Percentiles rank a stretch among this genome's conserved stretches.
Conservation (phyloP, 1,140 invertebrate genomes). For the Drosophila sucinea region DNA sequence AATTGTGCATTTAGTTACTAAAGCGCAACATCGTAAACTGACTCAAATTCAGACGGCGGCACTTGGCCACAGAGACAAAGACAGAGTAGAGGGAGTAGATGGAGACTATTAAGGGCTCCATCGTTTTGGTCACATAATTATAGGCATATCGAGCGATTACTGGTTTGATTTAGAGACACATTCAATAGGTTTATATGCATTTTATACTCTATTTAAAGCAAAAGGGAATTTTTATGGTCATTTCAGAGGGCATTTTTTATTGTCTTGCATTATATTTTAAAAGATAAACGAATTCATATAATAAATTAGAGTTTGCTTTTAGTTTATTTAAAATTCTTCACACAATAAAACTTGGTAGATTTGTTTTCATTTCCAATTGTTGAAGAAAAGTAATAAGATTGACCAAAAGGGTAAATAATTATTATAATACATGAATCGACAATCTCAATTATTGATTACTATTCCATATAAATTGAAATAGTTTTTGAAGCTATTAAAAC, state of each 20-base stretch:
- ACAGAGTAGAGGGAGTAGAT: constrained; percentile 6
- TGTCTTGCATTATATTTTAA: too few species aligned
- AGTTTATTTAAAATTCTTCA: too few species aligned
- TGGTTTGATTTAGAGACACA: not conserved
- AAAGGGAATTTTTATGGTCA: not conserved
- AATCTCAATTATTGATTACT: too few species aligned
- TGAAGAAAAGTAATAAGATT: too few species aligned
- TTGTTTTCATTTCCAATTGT: too few species aligned
- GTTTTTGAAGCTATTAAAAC: too few species aligned
- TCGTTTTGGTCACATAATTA: constrained; percentile 11
- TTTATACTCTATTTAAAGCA: not conserved
- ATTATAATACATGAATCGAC: too few species aligned
- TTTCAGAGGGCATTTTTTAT: not conserved
- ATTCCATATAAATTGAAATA: too few species aligned
- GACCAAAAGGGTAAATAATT: too few species aligned
- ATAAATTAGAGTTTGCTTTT: too few species aligned
- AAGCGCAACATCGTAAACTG: constrained; percentile 61
- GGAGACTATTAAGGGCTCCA: constrained; percentile 28
- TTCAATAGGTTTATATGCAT: not conserved
- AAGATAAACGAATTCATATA: too few species aligned
- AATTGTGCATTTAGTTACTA: constrained; percentile 68
- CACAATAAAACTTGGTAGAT: too few species aligned
- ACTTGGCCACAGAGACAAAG: constrained; percentile 49
- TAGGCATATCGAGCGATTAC: not conserved
- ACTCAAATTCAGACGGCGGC: constrained; percentile 37